These are phyloP conservation scores for Nipponia nippon DNA, from an alignment of 2,113 vertebrate species.

Conservation along the genomic window DNA sequence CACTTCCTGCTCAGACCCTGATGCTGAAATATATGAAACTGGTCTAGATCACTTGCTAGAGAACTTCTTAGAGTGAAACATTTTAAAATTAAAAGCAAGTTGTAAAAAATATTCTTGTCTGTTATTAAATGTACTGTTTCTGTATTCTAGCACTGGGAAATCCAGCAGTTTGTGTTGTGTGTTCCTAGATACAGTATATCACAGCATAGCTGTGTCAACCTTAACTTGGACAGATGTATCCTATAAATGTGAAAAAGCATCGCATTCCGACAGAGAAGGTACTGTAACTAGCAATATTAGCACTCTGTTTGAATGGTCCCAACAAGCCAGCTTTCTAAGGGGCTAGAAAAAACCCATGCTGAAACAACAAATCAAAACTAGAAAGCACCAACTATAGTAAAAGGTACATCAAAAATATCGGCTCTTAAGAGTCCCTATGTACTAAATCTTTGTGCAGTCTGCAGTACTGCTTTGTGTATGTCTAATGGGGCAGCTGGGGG, in stretches of 20 bases:
- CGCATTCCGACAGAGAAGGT: background rate
- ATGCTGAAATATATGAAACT: background rate
- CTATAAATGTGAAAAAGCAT: slow-evolving; percentile 43
- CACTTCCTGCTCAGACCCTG: background rate
- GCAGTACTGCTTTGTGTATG: background rate
- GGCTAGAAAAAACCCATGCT: background rate
- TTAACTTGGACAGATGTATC: background rate
- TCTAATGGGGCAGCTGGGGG: background rate
- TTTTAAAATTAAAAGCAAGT: background rate
- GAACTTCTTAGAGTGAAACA: background rate
- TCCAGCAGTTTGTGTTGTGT: background rate
- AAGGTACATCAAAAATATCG: background rate
- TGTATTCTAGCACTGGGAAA: background rate
- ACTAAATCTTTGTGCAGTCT: background rate
- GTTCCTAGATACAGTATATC: background rate
- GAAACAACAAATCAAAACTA: background rate
- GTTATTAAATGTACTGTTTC: background rate
- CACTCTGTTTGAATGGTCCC: background rate
- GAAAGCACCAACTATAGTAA: background rate
- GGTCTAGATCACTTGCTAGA: background rate
- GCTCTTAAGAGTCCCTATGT: background rate
- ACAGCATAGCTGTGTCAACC: background rate
- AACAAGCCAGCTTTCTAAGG: background rate
- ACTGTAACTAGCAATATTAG: background rate
- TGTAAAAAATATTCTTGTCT: background rate